phyloP scores from a whole-genome alignment of 2,888 invertebrate genomes.

The Melanotus villosus region DNA sequence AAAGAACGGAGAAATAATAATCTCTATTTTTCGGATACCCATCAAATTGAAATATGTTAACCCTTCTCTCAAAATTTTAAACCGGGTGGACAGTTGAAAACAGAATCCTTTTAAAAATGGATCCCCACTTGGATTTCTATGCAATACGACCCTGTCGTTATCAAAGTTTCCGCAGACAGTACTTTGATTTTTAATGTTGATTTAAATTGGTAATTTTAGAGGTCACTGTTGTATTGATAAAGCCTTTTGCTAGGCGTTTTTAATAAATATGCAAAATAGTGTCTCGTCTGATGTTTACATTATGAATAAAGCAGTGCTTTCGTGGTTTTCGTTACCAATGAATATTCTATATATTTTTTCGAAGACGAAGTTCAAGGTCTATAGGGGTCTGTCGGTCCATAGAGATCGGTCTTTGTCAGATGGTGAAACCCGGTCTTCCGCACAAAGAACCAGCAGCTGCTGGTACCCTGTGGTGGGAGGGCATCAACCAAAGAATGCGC shows the following conservation, averaged over 20 bases:
- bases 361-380: slow-evolving; percentile 42
- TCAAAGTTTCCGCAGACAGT: too few species aligned
- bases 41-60: too few species aligned
- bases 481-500: slow-evolving; percentile 40
- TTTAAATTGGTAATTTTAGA: neutral
- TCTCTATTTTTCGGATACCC: too few species aligned
- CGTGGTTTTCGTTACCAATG: slow-evolving; percentile 15
- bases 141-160: too few species aligned
- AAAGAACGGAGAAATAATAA: too few species aligned
- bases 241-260: neutral
- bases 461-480: slow-evolving; percentile 42
- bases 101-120: too few species aligned
- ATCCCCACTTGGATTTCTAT: too few species aligned
- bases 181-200: too few species aligned
- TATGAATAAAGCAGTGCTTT: slow-evolving; percentile 13
- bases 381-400: slow-evolving; percentile 37
- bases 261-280: slow-evolving; percentile 33
- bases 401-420: slow-evolving; percentile 45
- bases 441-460: slow-evolving; percentile 45
- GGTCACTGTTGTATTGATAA: neutral
- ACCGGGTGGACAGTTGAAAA: too few species aligned
- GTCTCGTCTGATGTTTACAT: slow-evolving; percentile 25
- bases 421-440: slow-evolving; percentile 45
- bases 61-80: too few species aligned
- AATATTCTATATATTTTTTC: slow-evolving; percentile 15